Conservation (phyloP, 2,797 vertebrate species). For the Crocidura indochinensis region DNA sequence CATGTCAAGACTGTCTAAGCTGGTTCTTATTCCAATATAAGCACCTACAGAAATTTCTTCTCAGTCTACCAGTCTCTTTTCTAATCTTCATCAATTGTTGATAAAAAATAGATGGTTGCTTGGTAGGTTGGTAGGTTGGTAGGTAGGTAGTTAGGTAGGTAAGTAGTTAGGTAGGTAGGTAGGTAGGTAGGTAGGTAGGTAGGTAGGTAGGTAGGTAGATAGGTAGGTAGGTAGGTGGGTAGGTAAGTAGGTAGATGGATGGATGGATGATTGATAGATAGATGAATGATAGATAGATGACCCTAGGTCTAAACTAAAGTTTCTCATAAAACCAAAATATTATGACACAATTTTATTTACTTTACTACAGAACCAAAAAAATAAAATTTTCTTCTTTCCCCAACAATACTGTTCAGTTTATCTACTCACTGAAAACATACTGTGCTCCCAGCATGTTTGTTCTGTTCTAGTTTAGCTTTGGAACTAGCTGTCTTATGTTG, state of each 20-base stretch:
- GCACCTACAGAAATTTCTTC: constrained; percentile 47
- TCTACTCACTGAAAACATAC: constrained; percentile 30
- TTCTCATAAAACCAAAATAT: constrained; percentile 59
- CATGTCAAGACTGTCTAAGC: not conserved
- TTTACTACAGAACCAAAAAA: constrained; percentile 68
- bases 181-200: too few species aligned
- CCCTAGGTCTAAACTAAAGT: constrained; percentile 58
- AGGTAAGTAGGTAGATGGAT: constrained; percentile 21
- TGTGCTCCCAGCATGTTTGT: not conserved
- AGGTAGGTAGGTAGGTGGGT: too few species aligned
- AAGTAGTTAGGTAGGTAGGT: too few species aligned
- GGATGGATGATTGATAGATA: not conserved
- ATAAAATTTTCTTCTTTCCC: not conserved
- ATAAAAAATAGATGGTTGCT: constrained; percentile 51
- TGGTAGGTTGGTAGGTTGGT: too few species aligned
- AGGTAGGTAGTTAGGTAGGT: too few species aligned
- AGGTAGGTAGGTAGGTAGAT: too few species aligned
- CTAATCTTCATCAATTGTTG: constrained; percentile 40
- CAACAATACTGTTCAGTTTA: constrained; percentile 47
- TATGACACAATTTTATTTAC: constrained; percentile 42
- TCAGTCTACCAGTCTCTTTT: constrained; percentile 30
- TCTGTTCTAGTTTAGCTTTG: constrained; percentile 38
- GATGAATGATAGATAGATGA: not conserved
- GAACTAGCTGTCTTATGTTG: constrained; percentile 36
- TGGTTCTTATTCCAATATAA: constrained; percentile 8